Conservation (phyloP, 37 sponge, comb jelly and placozoan genomes). For the Agelas oroides region DNA sequence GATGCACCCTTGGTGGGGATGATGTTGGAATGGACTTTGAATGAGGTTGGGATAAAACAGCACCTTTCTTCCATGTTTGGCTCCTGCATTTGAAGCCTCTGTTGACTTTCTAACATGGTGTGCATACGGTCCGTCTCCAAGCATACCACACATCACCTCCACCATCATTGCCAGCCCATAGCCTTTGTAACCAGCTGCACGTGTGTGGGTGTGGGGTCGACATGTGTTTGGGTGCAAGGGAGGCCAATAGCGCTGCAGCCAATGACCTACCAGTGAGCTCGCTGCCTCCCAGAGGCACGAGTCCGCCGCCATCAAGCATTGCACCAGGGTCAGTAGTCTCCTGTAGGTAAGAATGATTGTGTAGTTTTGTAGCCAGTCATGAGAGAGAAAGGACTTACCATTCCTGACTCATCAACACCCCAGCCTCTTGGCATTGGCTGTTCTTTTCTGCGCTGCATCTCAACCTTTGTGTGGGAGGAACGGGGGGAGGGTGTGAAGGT, state of each 20-base stretch:
- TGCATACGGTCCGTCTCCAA: constrained; percentile 82
- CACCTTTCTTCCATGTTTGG: too few species aligned
- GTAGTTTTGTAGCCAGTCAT: not conserved
- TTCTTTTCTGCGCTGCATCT: constrained; percentile 77
- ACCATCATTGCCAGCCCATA: constrained; percentile 93
- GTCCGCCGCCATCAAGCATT: constrained; percentile 78
- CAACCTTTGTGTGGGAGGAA: constrained; percentile 48
- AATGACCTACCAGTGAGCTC: constrained; percentile 64
- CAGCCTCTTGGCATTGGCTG: constrained; percentile 78
- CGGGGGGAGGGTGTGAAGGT: not conserved
- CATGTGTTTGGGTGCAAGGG: not conserved
- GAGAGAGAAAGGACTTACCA: not conserved
- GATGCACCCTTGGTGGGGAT: too few species aligned
- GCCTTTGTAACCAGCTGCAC: constrained; percentile 89
- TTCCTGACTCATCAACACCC: constrained; percentile 77
- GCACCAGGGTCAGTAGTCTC: constrained; percentile 63
- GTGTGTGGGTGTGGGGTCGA: not conserved
- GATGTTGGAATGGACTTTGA: not conserved
- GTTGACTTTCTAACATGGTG: constrained; percentile 77
- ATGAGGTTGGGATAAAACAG: not conserved
- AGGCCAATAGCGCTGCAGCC: too few species aligned
- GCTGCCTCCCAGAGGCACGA: constrained; percentile 85
- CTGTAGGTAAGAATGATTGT: not conserved
- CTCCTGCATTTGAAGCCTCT: not conserved
- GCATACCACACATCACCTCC: constrained; percentile 88